A percentile compares a stretch with the other conserved stretches of the same genome.
Conservation (phyloP, 2,797 vertebrate species). For the Percopsis omiscomaycus region DNA sequence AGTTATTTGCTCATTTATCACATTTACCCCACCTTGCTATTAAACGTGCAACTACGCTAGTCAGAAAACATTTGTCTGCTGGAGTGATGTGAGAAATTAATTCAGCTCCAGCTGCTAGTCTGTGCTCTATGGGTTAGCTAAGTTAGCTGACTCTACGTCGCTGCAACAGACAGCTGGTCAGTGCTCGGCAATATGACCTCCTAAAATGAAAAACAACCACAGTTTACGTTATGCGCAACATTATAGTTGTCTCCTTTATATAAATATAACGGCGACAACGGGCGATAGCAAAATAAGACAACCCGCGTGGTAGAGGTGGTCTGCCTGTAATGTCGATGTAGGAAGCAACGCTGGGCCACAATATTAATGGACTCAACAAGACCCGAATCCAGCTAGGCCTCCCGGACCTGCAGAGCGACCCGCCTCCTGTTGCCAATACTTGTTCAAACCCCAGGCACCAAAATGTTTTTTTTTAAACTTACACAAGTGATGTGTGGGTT, state of each 20-base stretch:
- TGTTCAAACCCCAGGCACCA: slow-evolving; percentile 11
- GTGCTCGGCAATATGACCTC: neutral
- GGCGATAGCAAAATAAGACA: neutral
- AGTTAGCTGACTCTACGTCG: neutral
- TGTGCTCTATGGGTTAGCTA: slow-evolving; percentile 6
- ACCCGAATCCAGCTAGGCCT: slow-evolving; percentile 55
- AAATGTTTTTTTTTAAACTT: slow-evolving; percentile 9
- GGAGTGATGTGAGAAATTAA: neutral
- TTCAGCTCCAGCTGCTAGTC: neutral
- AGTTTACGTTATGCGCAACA: no score
- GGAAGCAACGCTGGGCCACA: slow-evolving; percentile 35
- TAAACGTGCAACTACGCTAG: neutral
- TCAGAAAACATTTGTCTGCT: neutral
- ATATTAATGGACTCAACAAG: slow-evolving; percentile 20
- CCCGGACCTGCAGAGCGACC: slow-evolving; percentile 47
- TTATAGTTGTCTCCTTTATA: no score
- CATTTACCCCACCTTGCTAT: no score
- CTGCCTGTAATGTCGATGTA: slow-evolving; percentile 9
- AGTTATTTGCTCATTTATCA: no score
- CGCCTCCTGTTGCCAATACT: slow-evolving; percentile 30
- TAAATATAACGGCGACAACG: no score
- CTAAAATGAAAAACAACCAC: neutral
- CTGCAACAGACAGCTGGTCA: neutral
- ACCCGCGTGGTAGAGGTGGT: neutral
- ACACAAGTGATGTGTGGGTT: slow-evolving; percentile 29